Conservation (phyloP, 2,888 invertebrate genomes). For the Eristalis pertinax region DNA sequence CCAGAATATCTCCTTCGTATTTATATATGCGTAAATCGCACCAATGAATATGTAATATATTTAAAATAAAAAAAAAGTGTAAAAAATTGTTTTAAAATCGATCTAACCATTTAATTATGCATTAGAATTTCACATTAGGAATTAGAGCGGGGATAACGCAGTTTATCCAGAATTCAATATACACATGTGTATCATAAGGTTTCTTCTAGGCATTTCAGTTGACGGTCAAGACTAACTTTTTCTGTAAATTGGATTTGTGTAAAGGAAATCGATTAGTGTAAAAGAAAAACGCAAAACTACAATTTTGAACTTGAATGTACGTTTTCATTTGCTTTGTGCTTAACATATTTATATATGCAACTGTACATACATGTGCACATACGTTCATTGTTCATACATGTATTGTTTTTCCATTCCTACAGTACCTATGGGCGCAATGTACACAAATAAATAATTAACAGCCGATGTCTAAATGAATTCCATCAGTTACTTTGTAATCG, state of each 20-base stretch:
- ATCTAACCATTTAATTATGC: neutral
- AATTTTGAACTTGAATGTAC: constrained; percentile 59
- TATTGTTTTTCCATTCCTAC: neutral
- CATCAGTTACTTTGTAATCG: neutral
- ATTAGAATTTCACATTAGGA: neutral
- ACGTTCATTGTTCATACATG: neutral
- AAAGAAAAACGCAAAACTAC: constrained; percentile 2
- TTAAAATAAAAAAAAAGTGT: no score
- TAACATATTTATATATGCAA: neutral
- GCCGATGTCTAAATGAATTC: neutral
- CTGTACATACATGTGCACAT: neutral
- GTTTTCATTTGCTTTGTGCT: neutral
- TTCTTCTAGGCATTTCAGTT: constrained; percentile 51
- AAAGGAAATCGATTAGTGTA: constrained; percentile 56
- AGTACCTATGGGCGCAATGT: neutral
- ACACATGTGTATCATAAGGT: constrained; percentile 31
- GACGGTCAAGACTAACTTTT: constrained; percentile 62
- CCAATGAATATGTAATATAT: no score
- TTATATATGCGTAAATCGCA: no score
- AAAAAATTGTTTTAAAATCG: no score
- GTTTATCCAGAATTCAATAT: constrained; percentile 19
- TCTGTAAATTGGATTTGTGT: constrained; percentile 58
- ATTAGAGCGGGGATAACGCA: constrained; percentile 29
- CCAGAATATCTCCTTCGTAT: no score
- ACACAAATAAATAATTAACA: neutral